phyloP scores from a whole-genome alignment of 2,113 vertebrate species.

The Eleginops maclovinus region DNA sequence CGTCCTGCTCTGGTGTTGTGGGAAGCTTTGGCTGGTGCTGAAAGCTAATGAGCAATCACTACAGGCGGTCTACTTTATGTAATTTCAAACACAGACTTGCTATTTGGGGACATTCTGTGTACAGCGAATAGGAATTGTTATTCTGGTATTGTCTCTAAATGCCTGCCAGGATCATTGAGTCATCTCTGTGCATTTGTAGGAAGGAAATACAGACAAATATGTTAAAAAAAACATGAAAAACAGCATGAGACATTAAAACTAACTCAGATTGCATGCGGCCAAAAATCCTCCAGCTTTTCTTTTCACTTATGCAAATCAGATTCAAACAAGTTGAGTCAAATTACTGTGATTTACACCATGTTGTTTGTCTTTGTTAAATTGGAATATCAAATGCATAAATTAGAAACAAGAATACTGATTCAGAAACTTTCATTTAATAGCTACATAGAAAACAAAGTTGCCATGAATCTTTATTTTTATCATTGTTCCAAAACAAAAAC shows the following conservation, averaged over 20 bases:
- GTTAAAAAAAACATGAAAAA: not conserved
- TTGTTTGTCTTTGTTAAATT: not conserved
- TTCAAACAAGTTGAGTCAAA: not conserved
- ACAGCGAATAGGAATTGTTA: not conserved
- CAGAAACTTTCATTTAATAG: conserved; percentile 11
- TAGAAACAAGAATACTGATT: not conserved
- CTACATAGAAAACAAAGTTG: not conserved
- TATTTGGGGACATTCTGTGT: conserved; percentile 8
- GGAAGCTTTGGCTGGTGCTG: conserved; percentile 17
- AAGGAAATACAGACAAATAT: not conserved
- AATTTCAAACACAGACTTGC: conserved; percentile 28
- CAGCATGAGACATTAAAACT: not conserved
- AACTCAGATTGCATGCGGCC: not conserved
- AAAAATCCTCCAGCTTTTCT: not conserved
- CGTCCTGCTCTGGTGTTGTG: conserved; percentile 18
- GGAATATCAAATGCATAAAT: not conserved
- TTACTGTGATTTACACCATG: not conserved
- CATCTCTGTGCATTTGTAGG: not conserved
- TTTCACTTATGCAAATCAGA: not conserved
- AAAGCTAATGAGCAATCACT: conserved; percentile 53
- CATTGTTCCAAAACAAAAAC: conserved; percentile 1
- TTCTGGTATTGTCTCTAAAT: conserved; percentile 26
- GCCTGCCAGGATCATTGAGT: not conserved
- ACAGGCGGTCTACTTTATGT: conserved; percentile 29
- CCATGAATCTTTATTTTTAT: conserved; percentile 19